Base-by-base conservation (phyloP, 2,888 invertebrate genomes). In the Plagodis dolabraria region DNA sequence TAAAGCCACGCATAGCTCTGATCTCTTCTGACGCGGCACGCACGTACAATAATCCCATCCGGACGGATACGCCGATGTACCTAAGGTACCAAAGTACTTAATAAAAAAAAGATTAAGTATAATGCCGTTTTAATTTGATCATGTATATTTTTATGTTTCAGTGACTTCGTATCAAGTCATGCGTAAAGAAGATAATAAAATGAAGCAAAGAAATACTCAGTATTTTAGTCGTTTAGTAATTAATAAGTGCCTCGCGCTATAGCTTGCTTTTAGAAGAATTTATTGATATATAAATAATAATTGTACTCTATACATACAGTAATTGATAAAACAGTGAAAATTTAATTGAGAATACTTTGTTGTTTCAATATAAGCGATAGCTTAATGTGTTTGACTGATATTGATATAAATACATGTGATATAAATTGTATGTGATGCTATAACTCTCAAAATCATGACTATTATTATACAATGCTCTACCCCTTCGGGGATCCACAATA, bases 131-230 rank as follows among this genome's bases (percentile, higher is more conserved):
- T 49, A 40, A 4, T 40, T 6, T 22, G 22, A 45, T 22, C 45
- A 5, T 42, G 42, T n/a, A 9, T 42, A 7, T 12, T 51, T 70
- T 63, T 64, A 68, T 65, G 63, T 86, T 85, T 10, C 84, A 87
- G 86, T 5, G 76, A 85, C 5, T 87, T 87, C 70, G 74, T 85
- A 4, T 57, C 60, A 11, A 68, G 49, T 22, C 78, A 86, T 60
- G 64, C 65, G 61, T 82, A 70, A 77, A 64, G 46, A 53, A 33
- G 22, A 49, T 47, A 11, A n/a, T 5, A 53, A 38, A 52, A 6
- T 1, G 38, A 9, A 38, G 33, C 45, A 6, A 9, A 44, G 2
- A 8, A n/a, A 38, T 38, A 22, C 22, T 22, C 22, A 22, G 22
- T 22, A 22, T 38, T 11, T 33, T 33, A 48, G 38, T 45, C 43